A percentile compares a stretch with the other conserved stretches of the same genome.
Conservation (phyloP, 2,888 invertebrate species). For the Rugalucina vietnamica region DNA sequence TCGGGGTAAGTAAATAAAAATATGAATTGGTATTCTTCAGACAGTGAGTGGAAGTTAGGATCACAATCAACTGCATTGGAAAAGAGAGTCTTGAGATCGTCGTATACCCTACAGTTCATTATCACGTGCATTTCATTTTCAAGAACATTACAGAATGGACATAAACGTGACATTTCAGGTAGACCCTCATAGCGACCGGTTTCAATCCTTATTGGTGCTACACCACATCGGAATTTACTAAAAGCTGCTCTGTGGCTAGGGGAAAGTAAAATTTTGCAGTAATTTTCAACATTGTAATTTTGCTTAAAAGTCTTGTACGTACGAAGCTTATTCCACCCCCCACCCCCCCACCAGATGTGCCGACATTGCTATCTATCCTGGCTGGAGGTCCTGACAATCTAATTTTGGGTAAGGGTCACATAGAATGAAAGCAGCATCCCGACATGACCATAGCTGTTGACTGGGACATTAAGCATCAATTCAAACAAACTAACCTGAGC, state of each 20-base stretch:
- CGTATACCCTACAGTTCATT: not conserved
- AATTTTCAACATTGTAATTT: not conserved
- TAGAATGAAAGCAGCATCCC: no score
- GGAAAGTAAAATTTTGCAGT: not conserved
- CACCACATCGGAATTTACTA: not conserved
- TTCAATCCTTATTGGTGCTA: not conserved
- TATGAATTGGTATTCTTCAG: not conserved
- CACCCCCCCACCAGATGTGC: no score
- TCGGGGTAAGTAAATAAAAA: not conserved
- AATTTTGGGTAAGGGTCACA: no score
- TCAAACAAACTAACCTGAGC: no score
- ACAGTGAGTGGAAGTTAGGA: not conserved
- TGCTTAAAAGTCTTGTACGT: not conserved
- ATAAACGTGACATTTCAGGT: not conserved
- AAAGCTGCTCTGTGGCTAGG: not conserved
- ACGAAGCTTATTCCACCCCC: no score
- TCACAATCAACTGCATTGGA: not conserved
- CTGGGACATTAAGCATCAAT: no score
- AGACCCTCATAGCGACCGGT: not conserved
- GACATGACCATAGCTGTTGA: no score
- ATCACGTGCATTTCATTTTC: slow-evolving; percentile 2
- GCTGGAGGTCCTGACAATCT: no score
- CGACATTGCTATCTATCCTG: no score
- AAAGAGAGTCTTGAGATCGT: not conserved
- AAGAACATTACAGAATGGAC: not conserved